Percentiles rank a stretch among this genome's conserved stretches.
phyloP scores from a whole-genome alignment of 2,113 vertebrate species.

The Prionailurus bengalensis region DNA sequence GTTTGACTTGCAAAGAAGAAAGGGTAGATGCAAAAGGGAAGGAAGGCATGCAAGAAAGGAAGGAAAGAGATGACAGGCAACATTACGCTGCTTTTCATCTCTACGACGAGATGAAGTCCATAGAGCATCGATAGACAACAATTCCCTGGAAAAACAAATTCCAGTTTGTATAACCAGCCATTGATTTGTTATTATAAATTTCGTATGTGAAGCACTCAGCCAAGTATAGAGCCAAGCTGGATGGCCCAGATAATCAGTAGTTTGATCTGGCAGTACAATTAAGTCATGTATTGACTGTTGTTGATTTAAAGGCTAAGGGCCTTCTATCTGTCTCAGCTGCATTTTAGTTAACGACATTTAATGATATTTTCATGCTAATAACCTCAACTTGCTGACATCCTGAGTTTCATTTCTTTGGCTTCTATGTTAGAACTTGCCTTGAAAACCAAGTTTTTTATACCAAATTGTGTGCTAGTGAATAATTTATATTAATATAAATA shows the following conservation, averaged over 20 bases:
- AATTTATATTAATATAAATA: not conserved
- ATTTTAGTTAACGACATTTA: constrained; percentile 71
- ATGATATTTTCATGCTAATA: constrained; percentile 74
- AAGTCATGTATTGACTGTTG: constrained; percentile 63
- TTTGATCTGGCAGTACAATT: constrained; percentile 54
- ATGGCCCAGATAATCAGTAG: constrained; percentile 24
- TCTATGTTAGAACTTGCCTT: not conserved
- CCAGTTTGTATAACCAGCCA: constrained; percentile 19
- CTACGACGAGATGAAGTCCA: not conserved
- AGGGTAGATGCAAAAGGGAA: not conserved
- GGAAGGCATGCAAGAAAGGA: not conserved
- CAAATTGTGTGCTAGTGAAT: not conserved
- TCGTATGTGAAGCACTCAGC: not conserved
- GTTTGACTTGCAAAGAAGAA: not conserved
- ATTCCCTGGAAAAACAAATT: constrained; percentile 49
- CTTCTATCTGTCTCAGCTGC: constrained; percentile 43
- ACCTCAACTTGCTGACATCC: constrained; percentile 49
- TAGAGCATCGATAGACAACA: not conserved
- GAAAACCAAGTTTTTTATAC: not conserved
- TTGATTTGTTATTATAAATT: constrained; percentile 57
- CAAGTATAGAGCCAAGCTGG: not conserved
- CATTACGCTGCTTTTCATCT: not conserved
- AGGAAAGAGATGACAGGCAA: not conserved
- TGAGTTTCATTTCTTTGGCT: constrained; percentile 2
- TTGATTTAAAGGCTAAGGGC: constrained; percentile 63